Evolutionary conservation across 2,113 vertebrate species (phyloP).

Genomic region (Meleagris gallopavo): DNA sequence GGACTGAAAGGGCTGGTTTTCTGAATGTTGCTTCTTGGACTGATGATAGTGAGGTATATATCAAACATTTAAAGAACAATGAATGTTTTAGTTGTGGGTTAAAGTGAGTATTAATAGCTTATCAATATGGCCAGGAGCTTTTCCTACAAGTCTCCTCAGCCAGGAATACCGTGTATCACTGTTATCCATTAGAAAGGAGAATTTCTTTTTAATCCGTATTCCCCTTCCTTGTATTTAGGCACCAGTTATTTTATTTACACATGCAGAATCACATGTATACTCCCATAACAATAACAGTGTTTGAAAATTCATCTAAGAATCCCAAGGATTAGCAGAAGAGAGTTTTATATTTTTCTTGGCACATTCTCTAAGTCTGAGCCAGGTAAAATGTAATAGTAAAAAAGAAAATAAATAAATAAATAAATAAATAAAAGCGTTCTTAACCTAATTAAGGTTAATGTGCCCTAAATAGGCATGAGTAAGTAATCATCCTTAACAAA

Average conservation of each 20-base stretch:
- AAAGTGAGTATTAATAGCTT: neutral
- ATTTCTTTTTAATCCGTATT: neutral
- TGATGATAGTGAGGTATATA: neutral
- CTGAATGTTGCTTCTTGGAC: neutral
- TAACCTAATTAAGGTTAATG: neutral
- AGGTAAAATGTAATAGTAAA: neutral
- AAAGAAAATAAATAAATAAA: neutral
- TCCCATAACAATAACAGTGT: neutral
- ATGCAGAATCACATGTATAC: neutral
- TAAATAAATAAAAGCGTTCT: neutral
- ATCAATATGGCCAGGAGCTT: neutral
- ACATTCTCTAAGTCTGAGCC: neutral
- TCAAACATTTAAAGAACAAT: neutral
- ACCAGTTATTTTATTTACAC: neutral
- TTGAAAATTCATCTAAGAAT: neutral
- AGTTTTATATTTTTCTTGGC: neutral
- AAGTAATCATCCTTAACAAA: neutral
- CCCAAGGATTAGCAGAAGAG: neutral
- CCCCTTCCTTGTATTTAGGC: neutral
- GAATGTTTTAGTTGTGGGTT: neutral
- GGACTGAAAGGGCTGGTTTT: neutral
- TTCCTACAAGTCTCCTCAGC: neutral
- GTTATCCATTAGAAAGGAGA: neutral
- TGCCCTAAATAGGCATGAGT: neutral
- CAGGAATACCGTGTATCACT: neutral